These are phyloP conservation scores for Drosophila navojoa DNA, from an alignment of 1,140 invertebrate genomes.

Conservation along the genomic window DNA sequence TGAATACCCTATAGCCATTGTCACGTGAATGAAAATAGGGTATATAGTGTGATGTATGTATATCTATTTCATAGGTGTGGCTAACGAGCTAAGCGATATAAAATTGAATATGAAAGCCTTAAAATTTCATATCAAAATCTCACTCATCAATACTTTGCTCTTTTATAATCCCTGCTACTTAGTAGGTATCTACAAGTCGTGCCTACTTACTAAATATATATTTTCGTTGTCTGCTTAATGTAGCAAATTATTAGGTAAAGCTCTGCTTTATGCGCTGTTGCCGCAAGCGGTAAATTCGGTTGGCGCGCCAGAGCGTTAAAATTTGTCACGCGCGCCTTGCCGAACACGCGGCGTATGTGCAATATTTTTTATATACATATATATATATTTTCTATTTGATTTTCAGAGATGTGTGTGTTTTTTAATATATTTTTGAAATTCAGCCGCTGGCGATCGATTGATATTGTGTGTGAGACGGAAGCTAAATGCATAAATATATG, in stretches of 20 bases:
- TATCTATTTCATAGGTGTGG: too few species aligned
- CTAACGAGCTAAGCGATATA: too few species aligned
- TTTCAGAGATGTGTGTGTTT: not conserved
- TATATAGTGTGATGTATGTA: too few species aligned
- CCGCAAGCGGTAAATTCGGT: constrained; percentile 51
- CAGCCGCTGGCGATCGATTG: constrained; percentile 56
- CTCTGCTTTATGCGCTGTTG: constrained; percentile 18
- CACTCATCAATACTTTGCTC: too few species aligned
- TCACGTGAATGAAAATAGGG: too few species aligned
- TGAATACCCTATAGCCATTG: constrained; percentile 9
- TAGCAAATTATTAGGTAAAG: constrained; percentile 61
- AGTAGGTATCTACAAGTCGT: not conserved
- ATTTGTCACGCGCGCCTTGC: constrained; percentile 69
- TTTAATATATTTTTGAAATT: constrained; percentile 11
- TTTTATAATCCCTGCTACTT: too few species aligned
- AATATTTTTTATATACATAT: constrained; percentile 42
- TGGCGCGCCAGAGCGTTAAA: constrained; percentile 74
- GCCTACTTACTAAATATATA: not conserved
- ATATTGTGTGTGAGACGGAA: constrained; percentile 24
- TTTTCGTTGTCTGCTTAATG: constrained; percentile 56
- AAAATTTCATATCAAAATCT: too few species aligned
- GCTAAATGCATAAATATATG: not conserved
- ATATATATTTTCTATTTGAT: constrained; percentile 6
- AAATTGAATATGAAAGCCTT: not conserved
- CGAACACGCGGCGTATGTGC: constrained; percentile 62